Evolutionary conservation across 2,113 vertebrate species (phyloP).

Genomic region (Bubo scandiacus): DNA sequence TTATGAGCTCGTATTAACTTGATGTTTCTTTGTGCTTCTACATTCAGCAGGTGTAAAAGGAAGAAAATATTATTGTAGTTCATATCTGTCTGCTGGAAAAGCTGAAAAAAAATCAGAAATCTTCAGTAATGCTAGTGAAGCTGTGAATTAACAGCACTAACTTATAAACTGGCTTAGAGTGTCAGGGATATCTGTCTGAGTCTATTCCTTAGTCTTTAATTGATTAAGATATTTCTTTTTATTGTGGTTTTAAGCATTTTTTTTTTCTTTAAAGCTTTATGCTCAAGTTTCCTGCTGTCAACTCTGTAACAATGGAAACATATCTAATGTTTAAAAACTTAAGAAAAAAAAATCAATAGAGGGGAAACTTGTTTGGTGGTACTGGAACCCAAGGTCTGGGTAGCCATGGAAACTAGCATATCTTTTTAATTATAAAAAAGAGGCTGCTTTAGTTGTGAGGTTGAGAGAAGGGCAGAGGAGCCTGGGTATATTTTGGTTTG

Average conservation of each 20-base stretch:
- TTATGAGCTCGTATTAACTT: not conserved
- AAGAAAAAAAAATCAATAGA: not conserved
- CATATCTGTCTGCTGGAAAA: not conserved
- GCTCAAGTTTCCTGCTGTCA: not conserved
- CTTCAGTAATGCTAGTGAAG: not conserved
- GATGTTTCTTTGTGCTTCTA: not conserved
- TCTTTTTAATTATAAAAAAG: not conserved
- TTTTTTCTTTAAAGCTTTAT: not conserved
- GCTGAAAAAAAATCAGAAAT: not conserved
- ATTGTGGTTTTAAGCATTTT: not conserved
- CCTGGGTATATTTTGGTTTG: not conserved
- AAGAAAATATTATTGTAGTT: not conserved
- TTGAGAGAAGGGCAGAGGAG: not conserved
- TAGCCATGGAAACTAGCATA: not conserved
- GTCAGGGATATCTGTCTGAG: not conserved
- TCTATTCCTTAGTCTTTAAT: not conserved
- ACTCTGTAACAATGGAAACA: not conserved
- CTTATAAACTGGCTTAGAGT: not conserved
- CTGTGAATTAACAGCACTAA: not conserved
- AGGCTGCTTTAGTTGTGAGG: not conserved
- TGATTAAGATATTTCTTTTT: not conserved
- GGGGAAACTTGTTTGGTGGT: not conserved
- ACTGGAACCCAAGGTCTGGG: not conserved
- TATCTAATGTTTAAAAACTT: not conserved
- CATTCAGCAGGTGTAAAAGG: not conserved